phyloP scores from a whole-genome alignment of 1,140 invertebrate species.

The Drosophila orena region DNA sequence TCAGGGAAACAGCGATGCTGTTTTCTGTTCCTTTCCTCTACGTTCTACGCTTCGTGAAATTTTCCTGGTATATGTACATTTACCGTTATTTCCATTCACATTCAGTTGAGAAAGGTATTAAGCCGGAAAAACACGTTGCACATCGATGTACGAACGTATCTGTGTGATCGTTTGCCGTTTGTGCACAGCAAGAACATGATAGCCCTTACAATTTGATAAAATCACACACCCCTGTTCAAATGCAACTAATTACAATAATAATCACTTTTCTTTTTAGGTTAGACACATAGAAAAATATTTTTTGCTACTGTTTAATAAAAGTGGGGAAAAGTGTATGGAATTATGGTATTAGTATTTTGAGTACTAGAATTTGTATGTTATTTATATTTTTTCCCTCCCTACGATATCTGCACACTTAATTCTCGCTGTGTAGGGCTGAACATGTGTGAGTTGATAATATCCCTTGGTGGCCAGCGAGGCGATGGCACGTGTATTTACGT shows the following conservation, averaged over 20 bases:
- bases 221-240: too few relatives aligned
- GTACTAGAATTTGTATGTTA: too few relatives aligned
- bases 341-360: too few relatives aligned
- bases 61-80: conserved; percentile 53
- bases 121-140: conserved; percentile 81
- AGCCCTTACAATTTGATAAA: neutral
- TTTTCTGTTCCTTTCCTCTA: conserved; percentile 7
- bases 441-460: conserved; percentile 35
- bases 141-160: conserved; percentile 57
- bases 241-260: too few relatives aligned
- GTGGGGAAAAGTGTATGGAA: too few relatives aligned
- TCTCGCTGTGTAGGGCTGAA: conserved; percentile 8
- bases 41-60: conserved; percentile 36
- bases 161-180: conserved; percentile 23
- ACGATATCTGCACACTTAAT: neutral
- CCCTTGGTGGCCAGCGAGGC: conserved; percentile 49
- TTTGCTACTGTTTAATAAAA: too few relatives aligned
- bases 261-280: too few relatives aligned
- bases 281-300: too few relatives aligned
- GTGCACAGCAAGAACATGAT: conserved; percentile 5
- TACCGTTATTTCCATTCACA: conserved; percentile 76
- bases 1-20: conserved; percentile 8
- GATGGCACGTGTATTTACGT: conserved; percentile 72
- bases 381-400: too few relatives aligned
- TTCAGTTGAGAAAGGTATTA: conserved; percentile 79